phyloP scores from a whole-genome alignment of 2,797 vertebrate genomes.

The Scolopax rusticola region DNA sequence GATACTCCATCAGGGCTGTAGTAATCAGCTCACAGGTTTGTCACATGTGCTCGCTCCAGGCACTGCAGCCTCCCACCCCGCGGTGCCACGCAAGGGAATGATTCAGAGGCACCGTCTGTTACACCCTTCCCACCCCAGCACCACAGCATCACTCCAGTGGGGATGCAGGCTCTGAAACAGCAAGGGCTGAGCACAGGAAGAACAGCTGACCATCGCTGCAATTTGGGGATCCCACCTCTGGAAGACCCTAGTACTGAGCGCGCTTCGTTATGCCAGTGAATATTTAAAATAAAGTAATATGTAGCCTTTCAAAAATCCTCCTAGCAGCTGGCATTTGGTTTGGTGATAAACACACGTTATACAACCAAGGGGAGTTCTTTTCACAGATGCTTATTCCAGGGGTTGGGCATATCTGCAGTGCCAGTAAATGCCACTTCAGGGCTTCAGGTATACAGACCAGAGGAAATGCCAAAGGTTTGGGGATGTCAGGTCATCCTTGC shows the following conservation, averaged over 20 bases:
- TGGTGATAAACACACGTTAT: background rate
- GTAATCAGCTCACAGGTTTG: slow-evolving; percentile 29
- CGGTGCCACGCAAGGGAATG: background rate
- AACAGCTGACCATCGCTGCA: background rate
- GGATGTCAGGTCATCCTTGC: background rate
- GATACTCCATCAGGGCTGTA: background rate
- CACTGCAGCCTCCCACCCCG: background rate
- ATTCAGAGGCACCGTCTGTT: background rate
- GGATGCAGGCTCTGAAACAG: background rate
- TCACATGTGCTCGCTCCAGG: background rate
- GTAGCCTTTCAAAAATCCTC: background rate
- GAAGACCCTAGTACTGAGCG: background rate
- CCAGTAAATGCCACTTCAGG: background rate
- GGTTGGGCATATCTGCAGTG: background rate
- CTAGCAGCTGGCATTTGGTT: background rate
- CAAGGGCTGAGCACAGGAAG: background rate
- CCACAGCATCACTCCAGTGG: background rate
- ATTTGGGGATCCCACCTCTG: fast-evolving
- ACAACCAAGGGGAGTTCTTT: background rate
- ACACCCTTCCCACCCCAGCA: background rate
- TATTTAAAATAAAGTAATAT: fast-evolving
- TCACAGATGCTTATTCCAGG: background rate
- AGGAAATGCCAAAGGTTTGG: background rate
- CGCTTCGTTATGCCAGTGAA: background rate
- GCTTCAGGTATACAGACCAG: background rate